Evolutionary conservation across 2,888 invertebrate genomes (phyloP), one percentile per base, ranked within the genome.

Genomic region (Spisula solida): DNA sequence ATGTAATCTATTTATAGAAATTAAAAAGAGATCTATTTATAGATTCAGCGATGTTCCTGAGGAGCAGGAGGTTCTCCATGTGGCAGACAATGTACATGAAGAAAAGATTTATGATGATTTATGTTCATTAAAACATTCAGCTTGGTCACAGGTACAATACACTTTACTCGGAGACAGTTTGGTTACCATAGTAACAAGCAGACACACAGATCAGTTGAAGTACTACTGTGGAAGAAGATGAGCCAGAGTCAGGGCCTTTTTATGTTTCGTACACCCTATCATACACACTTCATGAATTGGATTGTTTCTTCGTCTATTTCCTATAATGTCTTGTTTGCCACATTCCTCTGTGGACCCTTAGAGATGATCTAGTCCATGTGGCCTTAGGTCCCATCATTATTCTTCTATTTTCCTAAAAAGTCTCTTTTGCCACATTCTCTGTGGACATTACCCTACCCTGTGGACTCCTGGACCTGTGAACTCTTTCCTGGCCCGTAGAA

Each of bases 101-200:
- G 94, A 98, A 96, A 98, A 98, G 97, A 98, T 98, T 95, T 98
- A 98, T 97, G 98, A 98, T 97, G 98, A 98, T 97, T 97, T 98
- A 70, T 94, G 94, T 86, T 94, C 93, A 29, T 85, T 94, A 80
- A 93, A 93, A 92, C 89, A 92, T 48, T 88, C 91, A 47, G 85
- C 92, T 85, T 92, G 90, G 89, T 92, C 93, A 90, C 94, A 94
- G 94, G 94, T 94, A 94, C 90, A 80, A 29, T 25, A 55, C 47
- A 56, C 29, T 31, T 79, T 79, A 41, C 34, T 51, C 48, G 12
- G 51, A 51, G 51, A 51, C 75, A 75, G 34, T 75, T 8, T 34
- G 34, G 75, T 75, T 75, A 75, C 75, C 75, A 75, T 75, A 14
- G 70, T 5, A 70, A 70, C 70, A 25, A 29, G 6, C 70, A 29